A percentile compares a stretch with the other conserved stretches of the same genome.
Evolutionary conservation across 2,113 vertebrate genomes (phyloP).

Genomic region (Leptobrachium ailaonicum): DNA sequence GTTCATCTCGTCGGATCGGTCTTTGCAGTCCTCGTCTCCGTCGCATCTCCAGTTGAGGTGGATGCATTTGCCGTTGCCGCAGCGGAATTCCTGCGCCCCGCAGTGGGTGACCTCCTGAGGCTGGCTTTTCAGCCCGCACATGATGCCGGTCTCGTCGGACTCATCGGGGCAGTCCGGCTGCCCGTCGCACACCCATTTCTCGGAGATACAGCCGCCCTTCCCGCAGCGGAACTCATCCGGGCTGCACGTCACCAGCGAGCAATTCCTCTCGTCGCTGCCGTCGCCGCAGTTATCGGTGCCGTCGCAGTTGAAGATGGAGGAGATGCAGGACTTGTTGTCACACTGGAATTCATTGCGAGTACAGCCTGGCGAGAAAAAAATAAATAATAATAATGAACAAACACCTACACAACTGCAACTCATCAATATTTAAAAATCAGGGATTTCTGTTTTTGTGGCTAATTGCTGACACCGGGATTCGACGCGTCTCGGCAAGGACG

Average conservation of each 20-base stretch:
- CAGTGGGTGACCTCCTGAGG: slow-evolving; percentile 75
- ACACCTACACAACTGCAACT: too few relatives aligned
- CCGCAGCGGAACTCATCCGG: slow-evolving; percentile 92
- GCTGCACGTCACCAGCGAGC: slow-evolving; percentile 79
- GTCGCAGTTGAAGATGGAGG: slow-evolving; percentile 84
- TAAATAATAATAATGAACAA: slow-evolving; percentile 11
- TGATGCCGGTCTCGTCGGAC: slow-evolving; percentile 83
- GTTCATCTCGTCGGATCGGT: slow-evolving; percentile 90
- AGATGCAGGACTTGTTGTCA: slow-evolving; percentile 84
- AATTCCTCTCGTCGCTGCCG: slow-evolving; percentile 86
- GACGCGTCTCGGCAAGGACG: too few relatives aligned
- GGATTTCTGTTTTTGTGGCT: too few relatives aligned
- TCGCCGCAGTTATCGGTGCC: slow-evolving; percentile 89
- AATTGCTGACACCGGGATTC: too few relatives aligned
- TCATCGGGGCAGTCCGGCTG: slow-evolving; percentile 90
- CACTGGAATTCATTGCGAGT: slow-evolving; percentile 88
- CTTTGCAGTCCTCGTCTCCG: slow-evolving; percentile 93
- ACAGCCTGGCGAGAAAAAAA: slow-evolving; percentile 72
- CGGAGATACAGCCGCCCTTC: slow-evolving; percentile 84
- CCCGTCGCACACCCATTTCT: slow-evolving; percentile 90
- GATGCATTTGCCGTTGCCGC: slow-evolving; percentile 87
- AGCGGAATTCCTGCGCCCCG: slow-evolving; percentile 81
- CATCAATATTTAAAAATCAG: too few relatives aligned
- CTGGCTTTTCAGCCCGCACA: slow-evolving; percentile 75
- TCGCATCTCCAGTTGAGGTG: slow-evolving; percentile 96